Conservation (phyloP, 1,140 invertebrate species). For the Drosophila bocqueti region DNA sequence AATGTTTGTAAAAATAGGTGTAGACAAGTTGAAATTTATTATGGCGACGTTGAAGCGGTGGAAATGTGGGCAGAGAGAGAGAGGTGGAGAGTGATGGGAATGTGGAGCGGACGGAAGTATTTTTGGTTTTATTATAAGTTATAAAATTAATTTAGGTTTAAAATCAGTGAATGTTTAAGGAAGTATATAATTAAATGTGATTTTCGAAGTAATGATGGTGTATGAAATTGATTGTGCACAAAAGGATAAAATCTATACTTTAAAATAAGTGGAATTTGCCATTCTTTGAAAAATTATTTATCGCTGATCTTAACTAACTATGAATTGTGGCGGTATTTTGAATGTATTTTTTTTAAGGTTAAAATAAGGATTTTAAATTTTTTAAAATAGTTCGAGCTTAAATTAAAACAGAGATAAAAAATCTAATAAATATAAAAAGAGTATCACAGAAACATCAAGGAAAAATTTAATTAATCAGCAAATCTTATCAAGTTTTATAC, state of each 20-base stretch:
- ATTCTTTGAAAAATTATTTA: not conserved
- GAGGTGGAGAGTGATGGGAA: not conserved
- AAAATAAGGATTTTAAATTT: no score
- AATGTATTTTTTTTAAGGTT: no score
- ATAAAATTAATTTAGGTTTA: constrained; percentile 10
- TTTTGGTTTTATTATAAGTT: constrained; percentile 25
- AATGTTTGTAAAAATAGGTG: constrained; percentile 84
- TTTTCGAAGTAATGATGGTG: not conserved
- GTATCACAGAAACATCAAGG: no score
- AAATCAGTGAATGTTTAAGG: not conserved
- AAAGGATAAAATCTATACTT: not conserved
- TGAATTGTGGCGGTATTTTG: no score
- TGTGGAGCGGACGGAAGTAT: constrained; percentile 33
- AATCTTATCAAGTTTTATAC: fast-evolving
- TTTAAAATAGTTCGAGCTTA: not conserved
- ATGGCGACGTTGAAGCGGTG: constrained; percentile 60
- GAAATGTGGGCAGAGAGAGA: constrained; percentile 33
- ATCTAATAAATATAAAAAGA: not conserved
- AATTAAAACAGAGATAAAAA: not conserved
- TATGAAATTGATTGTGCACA: not conserved
- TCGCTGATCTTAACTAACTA: no score
- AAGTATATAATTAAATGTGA: not conserved
- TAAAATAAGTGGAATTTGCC: no score
- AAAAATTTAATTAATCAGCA: not conserved
- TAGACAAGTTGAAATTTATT: constrained; percentile 84